Evolutionary conservation across 2,888 invertebrate genomes (phyloP), one percentile per base, ranked within the genome.

Genomic region (Siphonodentalium dalli): DNA sequence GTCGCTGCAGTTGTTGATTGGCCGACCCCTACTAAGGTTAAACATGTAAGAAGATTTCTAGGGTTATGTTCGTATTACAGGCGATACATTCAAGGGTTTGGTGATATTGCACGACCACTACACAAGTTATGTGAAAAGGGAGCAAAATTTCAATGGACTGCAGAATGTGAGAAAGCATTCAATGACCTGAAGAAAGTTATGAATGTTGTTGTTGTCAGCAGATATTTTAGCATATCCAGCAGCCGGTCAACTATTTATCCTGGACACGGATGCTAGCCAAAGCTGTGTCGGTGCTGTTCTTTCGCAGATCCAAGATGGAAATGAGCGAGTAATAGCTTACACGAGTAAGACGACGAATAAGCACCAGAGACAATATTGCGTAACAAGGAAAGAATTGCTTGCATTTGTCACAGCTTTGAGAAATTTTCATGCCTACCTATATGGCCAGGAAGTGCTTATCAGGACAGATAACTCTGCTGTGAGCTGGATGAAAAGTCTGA

Each of bases 91-190:
- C 39, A 26, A 28, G 21, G 29, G 7, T 48, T 48, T 40, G 21
- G 29, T 13, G 18, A 31, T 11, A 48, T 39, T 11, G 40, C 41
- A 9, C 27, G 41, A 21, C 40, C 48, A n/a, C 41, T 48, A 28
- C 29, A 21, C 31, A 18, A 20, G 34, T 50, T 48, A 6, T 49
- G 50, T 2, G 47, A 56, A 29, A 46, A 48, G 20, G 34, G 33
- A 13, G 48, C 11, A 8, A 7, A n/a, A 6, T 54, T 52, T 34
- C 24, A 29, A 23, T 66, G 55, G 54, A 50, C 18, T 38, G 37
- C 8, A 38, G 57, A 44, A 0, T 23, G 28, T 20, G 37, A 45
- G 8, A 11, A 29, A 33, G 24, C 51, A 3, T 61, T 63, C 33
- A 27, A 43, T 8, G 18, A 1, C 6, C 44, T 63, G 18, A 53